phyloP scores from a whole-genome alignment of 2,113 vertebrate genomes.

The Tyto alba region DNA sequence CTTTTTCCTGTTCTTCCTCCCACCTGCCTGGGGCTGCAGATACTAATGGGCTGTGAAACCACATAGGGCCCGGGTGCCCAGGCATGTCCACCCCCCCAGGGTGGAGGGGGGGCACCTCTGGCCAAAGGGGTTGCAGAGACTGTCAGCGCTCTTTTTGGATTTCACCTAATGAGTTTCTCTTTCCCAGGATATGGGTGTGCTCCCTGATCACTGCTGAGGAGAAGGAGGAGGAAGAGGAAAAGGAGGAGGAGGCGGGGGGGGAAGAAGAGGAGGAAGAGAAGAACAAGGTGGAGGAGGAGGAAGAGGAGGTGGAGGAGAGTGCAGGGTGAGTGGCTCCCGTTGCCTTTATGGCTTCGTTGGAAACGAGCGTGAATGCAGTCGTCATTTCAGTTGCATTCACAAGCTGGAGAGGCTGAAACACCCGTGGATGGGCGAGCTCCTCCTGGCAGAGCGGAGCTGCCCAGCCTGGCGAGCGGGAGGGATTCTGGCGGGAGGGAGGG shows the following conservation, averaged over 20 bases:
- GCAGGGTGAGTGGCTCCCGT: constrained; percentile 61
- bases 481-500: background rate
- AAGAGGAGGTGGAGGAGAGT: background rate
- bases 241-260: fast-evolving
- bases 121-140: background rate
- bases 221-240: background rate
- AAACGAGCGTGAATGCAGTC: fast-evolving
- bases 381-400: background rate
- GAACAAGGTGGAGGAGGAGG: background rate
- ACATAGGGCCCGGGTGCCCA: fast-evolving
- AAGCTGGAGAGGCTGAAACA: background rate
- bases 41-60: background rate
- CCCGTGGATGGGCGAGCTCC: fast-evolving
- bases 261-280: background rate
- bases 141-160: background rate
- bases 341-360: background rate
- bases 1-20: background rate
- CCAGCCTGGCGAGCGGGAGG: background rate
- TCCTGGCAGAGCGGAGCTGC: background rate
- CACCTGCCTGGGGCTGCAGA: background rate
- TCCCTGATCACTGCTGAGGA: constrained; percentile 40
- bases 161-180: background rate
- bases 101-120: background rate
- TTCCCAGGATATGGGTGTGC: constrained; percentile 51
- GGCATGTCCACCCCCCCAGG: fast-evolving